phyloP scores from a whole-genome alignment of 2,888 invertebrate genomes.

The Emmelina monodactyla region DNA sequence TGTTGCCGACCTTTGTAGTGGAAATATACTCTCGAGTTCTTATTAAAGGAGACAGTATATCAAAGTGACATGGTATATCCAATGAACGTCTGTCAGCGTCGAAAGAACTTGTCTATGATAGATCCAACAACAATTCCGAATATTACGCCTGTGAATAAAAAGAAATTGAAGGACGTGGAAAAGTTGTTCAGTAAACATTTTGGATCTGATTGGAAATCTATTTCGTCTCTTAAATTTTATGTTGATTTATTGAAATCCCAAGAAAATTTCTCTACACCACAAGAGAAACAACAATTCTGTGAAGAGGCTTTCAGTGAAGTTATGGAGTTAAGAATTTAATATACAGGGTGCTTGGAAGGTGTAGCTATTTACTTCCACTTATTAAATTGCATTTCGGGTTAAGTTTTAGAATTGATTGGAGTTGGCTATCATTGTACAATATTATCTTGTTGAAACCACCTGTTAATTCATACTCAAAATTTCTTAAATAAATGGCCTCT shows the following conservation, averaged over 20 bases:
- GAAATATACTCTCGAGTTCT: too few relatives aligned
- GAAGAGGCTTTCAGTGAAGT: neutral
- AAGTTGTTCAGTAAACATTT: slow-evolving; percentile 3
- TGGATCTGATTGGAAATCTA: neutral
- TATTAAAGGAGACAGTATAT: neutral
- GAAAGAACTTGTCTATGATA: neutral
- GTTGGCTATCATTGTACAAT: too few relatives aligned
- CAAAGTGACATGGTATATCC: neutral
- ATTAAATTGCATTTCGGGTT: too few relatives aligned
- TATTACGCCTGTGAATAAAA: neutral
- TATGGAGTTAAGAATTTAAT: neutral
- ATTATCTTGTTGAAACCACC: too few relatives aligned
- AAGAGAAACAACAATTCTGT: neutral
- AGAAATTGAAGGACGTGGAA: slow-evolving; percentile 3
- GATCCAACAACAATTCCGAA: neutral
- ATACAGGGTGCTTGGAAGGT: too few relatives aligned
- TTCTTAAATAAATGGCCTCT: too few relatives aligned
- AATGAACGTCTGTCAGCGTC: neutral
- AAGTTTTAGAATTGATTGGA: too few relatives aligned
- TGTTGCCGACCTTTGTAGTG: too few relatives aligned
- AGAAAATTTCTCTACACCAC: neutral
- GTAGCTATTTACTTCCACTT: too few relatives aligned
- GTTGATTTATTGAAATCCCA: neutral
- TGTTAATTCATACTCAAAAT: too few relatives aligned
- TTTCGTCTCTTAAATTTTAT: neutral